These are phyloP conservation scores for Coreoperca whiteheadi DNA, from an alignment of 2,113 vertebrate species.

Conservation along the genomic window DNA sequence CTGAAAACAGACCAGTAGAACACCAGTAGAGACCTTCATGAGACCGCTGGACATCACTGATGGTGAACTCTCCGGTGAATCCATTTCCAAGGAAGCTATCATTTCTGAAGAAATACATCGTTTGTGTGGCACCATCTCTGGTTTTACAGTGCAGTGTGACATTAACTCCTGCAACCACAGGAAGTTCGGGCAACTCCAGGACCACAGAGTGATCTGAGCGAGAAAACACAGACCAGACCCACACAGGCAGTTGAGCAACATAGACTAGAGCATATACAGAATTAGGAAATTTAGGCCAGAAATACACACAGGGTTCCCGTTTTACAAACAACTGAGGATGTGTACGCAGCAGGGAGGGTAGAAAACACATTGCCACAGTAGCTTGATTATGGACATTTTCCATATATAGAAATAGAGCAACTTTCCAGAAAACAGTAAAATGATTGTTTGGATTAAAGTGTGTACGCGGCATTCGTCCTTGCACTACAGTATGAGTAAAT, in stretches of 20 bases:
- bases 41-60: not conserved
- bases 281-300: too few species aligned
- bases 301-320: too few species aligned
- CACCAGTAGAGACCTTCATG: not conserved
- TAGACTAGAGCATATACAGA: not conserved
- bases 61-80: not conserved
- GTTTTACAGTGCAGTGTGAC: slow-evolving; percentile 4
- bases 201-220: not conserved
- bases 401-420: too few species aligned
- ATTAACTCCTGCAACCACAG: not conserved
- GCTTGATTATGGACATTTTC: too few species aligned
- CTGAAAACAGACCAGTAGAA: not conserved
- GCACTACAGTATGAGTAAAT: too few species aligned
- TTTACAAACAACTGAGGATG: too few species aligned
- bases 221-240: not conserved
- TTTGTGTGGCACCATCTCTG: too few species aligned
- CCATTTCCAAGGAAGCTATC: not conserved
- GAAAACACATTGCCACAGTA: too few species aligned
- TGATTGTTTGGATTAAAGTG: too few species aligned
- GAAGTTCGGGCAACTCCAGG: not conserved
- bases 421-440: too few species aligned
- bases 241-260: not conserved
- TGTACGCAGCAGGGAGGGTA: too few species aligned
- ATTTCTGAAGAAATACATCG: not conserved
- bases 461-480: too few species aligned